These are phyloP conservation scores for Talpa occidentalis DNA, from an alignment of 2,113 vertebrate genomes.

Conservation along the genomic window DNA sequence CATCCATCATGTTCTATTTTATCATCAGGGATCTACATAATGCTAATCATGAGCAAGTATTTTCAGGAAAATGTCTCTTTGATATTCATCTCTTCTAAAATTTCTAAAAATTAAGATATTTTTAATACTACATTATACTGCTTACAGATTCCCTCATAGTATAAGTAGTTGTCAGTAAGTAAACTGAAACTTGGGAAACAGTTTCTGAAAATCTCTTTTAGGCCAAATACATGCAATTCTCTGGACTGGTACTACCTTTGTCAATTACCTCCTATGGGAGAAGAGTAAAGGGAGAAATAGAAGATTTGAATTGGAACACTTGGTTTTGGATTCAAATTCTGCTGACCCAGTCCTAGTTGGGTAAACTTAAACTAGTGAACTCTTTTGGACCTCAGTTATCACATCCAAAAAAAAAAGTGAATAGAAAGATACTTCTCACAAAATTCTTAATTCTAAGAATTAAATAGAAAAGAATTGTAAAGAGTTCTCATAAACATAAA, in stretches of 20 bases:
- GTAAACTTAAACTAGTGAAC: not conserved
- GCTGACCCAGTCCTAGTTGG: not conserved
- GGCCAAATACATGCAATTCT: fast-evolving
- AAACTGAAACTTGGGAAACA: not conserved
- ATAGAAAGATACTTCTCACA: not conserved
- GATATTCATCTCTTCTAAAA: not conserved
- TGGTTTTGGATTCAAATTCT: not conserved
- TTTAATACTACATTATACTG: not conserved
- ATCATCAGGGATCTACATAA: not conserved
- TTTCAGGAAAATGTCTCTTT: not conserved
- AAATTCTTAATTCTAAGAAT: not conserved
- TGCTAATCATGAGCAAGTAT: not conserved
- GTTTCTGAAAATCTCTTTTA: not conserved
- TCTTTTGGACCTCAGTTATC: not conserved
- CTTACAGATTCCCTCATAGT: not conserved
- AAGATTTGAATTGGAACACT: not conserved
- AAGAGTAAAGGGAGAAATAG: too few species aligned
- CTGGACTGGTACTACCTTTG: too few species aligned
- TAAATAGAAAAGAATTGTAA: not conserved
- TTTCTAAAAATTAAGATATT: not conserved
- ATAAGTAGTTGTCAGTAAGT: not conserved
- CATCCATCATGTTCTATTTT: not conserved
- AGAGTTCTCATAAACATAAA: not conserved
- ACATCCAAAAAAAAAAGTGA: not conserved
- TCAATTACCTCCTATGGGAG: not conserved